These are phyloP conservation scores for Eleutherodactylus coqui DNA, from an alignment of 2,797 vertebrate genomes.

Conservation along the genomic window DNA sequence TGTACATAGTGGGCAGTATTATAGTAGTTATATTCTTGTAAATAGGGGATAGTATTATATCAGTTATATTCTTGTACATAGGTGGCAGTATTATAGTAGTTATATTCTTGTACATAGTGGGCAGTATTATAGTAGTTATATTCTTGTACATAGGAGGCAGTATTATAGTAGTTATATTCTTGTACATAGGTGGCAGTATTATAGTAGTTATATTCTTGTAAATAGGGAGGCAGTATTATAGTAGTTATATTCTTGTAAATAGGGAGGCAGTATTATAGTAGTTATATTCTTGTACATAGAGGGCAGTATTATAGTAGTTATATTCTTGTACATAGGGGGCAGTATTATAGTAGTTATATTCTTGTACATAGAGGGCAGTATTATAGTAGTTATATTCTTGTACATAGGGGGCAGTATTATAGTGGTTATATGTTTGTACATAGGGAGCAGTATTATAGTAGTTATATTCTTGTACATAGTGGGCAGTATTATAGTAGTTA, in stretches of 20 bases:
- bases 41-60: constrained; percentile 6
- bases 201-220: constrained; percentile 23
- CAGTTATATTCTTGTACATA: constrained; percentile 22
- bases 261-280: constrained; percentile 3
- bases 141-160: constrained; percentile 21
- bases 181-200: constrained; percentile 7
- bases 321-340: neutral
- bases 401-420: neutral
- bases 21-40: constrained; percentile 22
- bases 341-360: constrained; percentile 10
- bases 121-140: constrained; percentile 15
- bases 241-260: constrained; percentile 1
- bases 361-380: neutral
- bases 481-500: constrained; percentile 1
- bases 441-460: neutral
- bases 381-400: constrained; percentile 12
- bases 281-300: constrained; percentile 3
- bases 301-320: constrained; percentile 5
- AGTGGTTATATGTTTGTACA: neutral
- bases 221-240: neutral
- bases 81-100: constrained; percentile 12
- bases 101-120: neutral
- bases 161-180: constrained; percentile 22
- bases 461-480: constrained; percentile 9
- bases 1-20: constrained; percentile 1